Evolutionary conservation across 2,888 invertebrate species (phyloP), one percentile per base, ranked within the genome.

Genomic region (Andricus curvator): DNA sequence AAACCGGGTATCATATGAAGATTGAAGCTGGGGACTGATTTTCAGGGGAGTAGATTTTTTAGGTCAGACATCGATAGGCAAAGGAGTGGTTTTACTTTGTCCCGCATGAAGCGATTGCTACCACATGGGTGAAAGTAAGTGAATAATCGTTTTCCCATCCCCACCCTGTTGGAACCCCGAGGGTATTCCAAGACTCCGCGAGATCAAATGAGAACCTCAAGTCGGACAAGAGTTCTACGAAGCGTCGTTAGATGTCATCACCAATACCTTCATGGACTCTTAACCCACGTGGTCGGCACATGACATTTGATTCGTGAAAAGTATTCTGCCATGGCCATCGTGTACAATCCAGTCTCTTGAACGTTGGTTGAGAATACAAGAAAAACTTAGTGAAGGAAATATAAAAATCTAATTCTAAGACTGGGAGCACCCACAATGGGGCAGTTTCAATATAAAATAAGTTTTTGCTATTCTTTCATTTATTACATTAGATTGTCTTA

Each of bases 121-220:
- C 82, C 78, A 82, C 81, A 79, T 82, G 83, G 87, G 89, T 89
- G 90, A 90, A 90, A 90, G 90, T 88, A 88, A 86, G 86, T 83
- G 86, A 88, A 88, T 88, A 86, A 89, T 88, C 87, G 84, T 81
- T 81, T 78, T 84, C 84, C 87, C 85, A 85, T 84, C 82, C 85
- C 80, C 77, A 62, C 48, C 33, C 60, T 62, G n/a, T 65, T 51
- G 25, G 33, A 56, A 65, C 29, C 70, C 37, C 60, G 82, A 85
- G 80, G 81, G 78, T 66, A 83, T 84, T 84, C 82, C 84, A 83
- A 84, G 84, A 83, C 81, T 79, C 79, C 81, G 81, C 81, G 82
- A 81, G 51, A 79, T 62, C 25, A 25, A 25, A 62, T 62, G 33
- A 68, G 56, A 44, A 25, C 41, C 3, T 77, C 22, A 41, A 65